Percentiles rank a stretch among this genome's conserved stretches.
Evolutionary conservation across 2,113 vertebrate species (phyloP).

Genomic region (Centrocercus urophasianus): DNA sequence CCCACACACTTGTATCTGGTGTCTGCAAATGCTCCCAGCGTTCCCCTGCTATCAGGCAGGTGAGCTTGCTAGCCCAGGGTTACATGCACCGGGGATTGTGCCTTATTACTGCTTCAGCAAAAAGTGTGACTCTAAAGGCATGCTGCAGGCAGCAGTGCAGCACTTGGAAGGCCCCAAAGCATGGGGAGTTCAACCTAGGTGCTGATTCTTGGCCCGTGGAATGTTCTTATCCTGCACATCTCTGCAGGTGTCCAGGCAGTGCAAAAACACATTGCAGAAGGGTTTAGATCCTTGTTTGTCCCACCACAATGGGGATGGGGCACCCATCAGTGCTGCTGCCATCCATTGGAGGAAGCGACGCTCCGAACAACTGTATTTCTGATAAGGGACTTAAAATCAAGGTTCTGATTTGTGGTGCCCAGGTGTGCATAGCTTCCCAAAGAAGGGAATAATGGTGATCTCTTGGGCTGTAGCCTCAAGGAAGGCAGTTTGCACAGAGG

Average conservation of each 20-base stretch:
- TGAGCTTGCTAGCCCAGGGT: not conserved
- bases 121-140: not conserved
- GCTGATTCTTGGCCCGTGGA: not conserved
- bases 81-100: not conserved
- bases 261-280: accelerated
- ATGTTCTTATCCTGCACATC: accelerated
- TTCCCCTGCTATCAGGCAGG: not conserved
- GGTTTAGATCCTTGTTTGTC: not conserved
- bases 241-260: not conserved
- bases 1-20: not conserved
- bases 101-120: not conserved
- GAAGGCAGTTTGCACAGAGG: not conserved
- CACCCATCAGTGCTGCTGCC: not conserved
- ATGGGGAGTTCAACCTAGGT: too few species aligned
- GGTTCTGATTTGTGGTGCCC: not conserved
- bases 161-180: not conserved
- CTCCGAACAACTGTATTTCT: not conserved
- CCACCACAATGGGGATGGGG: not conserved
- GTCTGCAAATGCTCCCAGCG: not conserved
- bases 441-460: not conserved
- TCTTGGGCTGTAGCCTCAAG: not conserved
- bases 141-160: accelerated
- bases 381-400: not conserved
- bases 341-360: not conserved
- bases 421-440: not conserved